Percentiles rank a stretch among this genome's conserved stretches.
Evolutionary conservation across 2,888 invertebrate genomes (phyloP).

Genomic region (Orthosia gothica): DNA sequence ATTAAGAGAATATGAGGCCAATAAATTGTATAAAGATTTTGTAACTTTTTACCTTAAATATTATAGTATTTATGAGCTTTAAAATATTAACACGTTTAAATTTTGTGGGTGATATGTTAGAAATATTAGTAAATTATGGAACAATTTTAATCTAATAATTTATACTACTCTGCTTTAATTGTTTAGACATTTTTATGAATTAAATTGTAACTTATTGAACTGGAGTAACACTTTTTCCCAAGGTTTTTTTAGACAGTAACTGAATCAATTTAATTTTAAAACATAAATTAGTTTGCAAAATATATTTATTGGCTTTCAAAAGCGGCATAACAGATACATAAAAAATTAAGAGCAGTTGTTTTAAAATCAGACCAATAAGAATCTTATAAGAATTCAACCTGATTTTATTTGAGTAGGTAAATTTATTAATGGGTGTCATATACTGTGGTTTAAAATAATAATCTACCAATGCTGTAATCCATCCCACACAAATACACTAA

Average conservation of each 20-base stretch:
- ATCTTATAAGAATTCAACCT: conserved; percentile 9
- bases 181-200: not conserved
- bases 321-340: not conserved
- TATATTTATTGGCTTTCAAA: not conserved
- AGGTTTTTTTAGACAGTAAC: not conserved
- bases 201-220: not conserved
- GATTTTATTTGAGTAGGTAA: not conserved
- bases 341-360: not conserved
- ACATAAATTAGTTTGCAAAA: not conserved
- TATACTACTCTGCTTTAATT: not conserved
- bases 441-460: conserved; percentile 1
- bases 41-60: not conserved
- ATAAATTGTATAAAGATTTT: not conserved
- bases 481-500: conserved; percentile 49
- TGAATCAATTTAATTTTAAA: not conserved
- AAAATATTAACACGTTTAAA: not conserved
- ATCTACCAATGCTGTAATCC: not conserved
- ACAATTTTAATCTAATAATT: not conserved
- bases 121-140: not conserved
- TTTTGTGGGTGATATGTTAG: not conserved
- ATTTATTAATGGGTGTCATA: not conserved
- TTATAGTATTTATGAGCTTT: not conserved
- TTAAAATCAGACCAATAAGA: conserved; percentile 12
- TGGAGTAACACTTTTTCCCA: not conserved
- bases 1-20: too few species aligned